Conservation (phyloP, 2,888 invertebrate genomes). For the Blastobasis lacticolella region DNA sequence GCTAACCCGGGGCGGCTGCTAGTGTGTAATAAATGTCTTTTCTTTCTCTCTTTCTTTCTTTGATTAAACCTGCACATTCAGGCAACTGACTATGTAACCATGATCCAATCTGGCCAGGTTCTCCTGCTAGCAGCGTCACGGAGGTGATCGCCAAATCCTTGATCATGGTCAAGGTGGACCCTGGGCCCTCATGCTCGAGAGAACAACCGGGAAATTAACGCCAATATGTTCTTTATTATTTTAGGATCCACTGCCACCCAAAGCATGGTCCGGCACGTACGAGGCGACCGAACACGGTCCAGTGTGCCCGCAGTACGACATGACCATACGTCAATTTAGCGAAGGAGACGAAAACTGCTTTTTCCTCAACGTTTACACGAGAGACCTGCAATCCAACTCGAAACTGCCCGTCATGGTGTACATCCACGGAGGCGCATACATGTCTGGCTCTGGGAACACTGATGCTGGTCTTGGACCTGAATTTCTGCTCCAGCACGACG, state of each 20-base stretch:
- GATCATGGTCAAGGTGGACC: too few relatives aligned
- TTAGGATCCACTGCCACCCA: slow-evolving; percentile 36
- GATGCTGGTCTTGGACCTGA: slow-evolving; percentile 43
- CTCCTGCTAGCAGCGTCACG: too few relatives aligned
- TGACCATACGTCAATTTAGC: slow-evolving; percentile 14
- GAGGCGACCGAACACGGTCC: slow-evolving; percentile 36
- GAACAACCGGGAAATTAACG: neutral
- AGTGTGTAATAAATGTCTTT: too few relatives aligned
- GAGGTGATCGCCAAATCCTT: too few relatives aligned
- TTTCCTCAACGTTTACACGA: slow-evolving; percentile 40
- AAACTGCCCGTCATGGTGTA: slow-evolving; percentile 47
- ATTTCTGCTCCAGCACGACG: slow-evolving; percentile 40
- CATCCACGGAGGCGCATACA: slow-evolving; percentile 46
- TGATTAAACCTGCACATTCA: too few relatives aligned
- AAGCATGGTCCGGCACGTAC: slow-evolving; percentile 33
- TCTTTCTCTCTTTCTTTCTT: too few relatives aligned
- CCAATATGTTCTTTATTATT: slow-evolving; percentile 2
- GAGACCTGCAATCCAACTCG: slow-evolving; percentile 16
- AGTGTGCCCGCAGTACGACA: slow-evolving; percentile 36
- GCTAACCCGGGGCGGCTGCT: too few relatives aligned
- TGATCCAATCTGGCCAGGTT: too few relatives aligned
- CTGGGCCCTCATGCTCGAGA: too few relatives aligned
- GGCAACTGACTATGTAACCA: too few relatives aligned
- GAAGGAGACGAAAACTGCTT: slow-evolving; percentile 40
- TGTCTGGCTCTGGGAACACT: slow-evolving; percentile 40